Evolutionary conservation across 2,888 invertebrate species (phyloP), one percentile per base, ranked within the genome.

Genomic region (Argynnis bischoffii): DNA sequence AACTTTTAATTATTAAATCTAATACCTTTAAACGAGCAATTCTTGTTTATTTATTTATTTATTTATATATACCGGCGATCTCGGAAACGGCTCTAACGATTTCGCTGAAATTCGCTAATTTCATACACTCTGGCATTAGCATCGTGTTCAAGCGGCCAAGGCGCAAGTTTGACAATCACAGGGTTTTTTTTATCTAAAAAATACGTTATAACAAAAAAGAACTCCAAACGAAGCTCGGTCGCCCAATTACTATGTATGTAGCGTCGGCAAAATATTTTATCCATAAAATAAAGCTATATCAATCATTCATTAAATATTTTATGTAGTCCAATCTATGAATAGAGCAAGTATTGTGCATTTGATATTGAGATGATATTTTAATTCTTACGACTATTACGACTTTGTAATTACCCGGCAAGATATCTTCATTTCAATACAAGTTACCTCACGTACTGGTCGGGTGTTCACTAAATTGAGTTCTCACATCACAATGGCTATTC

Each of bases 391-490:
- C 48, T 51, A 64, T 56, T 18, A 55, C 18, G 56, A 64, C 31
- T 47, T 64, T 55, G 18, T 54, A 31, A 69, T 66, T 55, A 55
- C 51, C 14, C 41, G 18, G 48, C 50, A 63, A 67, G 84, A 91
- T 86, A 86, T 89, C 89, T 91, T 85, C 83, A 91, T 91, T 85
- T 84, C 82, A 78, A 82, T 83, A 81, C 80, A 83, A 85, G 76
- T 77, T 79, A 82, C 83, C 85, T 85, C 84, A 81, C 85, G 84
- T 88, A 76, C 80, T 77, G 77, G 77, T 78, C 80, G 80, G 86
- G 81, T 84, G 85, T 82, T 81, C 80, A 82, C 84, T 85, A 90
- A 90, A 92, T 92, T 92, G 89, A 92, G 92, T 92, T 92, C 91
- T 92, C 92, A 90, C 89, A 89, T 88, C 83, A 92, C 92, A 92